These are phyloP conservation scores for Panthera leo DNA, from an alignment of 2,113 vertebrate genomes.

Conservation along the genomic window DNA sequence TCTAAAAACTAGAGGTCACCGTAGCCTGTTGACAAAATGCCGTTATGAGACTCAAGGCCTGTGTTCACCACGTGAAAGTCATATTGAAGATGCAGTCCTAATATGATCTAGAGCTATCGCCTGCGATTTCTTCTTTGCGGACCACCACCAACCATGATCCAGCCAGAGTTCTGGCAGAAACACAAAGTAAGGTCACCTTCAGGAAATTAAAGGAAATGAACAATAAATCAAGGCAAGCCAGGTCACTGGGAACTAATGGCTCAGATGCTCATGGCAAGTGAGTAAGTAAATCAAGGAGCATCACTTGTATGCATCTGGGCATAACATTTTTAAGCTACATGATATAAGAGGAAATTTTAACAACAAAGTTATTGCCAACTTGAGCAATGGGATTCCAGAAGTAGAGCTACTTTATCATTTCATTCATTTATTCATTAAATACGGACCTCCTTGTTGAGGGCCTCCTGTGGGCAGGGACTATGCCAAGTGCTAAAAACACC, in stretches of 20 bases:
- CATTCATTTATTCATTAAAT: not conserved
- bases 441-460: not conserved
- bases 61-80: not conserved
- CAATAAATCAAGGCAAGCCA: constrained; percentile 70
- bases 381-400: not conserved
- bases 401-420: not conserved
- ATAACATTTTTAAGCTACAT: not conserved
- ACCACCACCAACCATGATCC: constrained; percentile 49
- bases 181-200: constrained; percentile 77
- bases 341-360: not conserved
- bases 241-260: constrained; percentile 48
- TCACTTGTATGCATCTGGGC: not conserved
- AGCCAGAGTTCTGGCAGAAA: constrained; percentile 43
- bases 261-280: constrained; percentile 53
- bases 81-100: not conserved
- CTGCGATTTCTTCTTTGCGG: not conserved
- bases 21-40: constrained; percentile 23
- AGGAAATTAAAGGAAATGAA: constrained; percentile 76
- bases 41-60: not conserved
- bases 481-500: not conserved
- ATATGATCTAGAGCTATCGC: not conserved
- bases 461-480: not conserved
- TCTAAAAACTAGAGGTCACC: constrained; percentile 31
- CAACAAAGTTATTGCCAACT: not conserved
- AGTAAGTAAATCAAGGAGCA: constrained; percentile 27